Evolutionary conservation across 2,797 vertebrate species (phyloP).

Genomic region (Brachyalestes nurse): DNA sequence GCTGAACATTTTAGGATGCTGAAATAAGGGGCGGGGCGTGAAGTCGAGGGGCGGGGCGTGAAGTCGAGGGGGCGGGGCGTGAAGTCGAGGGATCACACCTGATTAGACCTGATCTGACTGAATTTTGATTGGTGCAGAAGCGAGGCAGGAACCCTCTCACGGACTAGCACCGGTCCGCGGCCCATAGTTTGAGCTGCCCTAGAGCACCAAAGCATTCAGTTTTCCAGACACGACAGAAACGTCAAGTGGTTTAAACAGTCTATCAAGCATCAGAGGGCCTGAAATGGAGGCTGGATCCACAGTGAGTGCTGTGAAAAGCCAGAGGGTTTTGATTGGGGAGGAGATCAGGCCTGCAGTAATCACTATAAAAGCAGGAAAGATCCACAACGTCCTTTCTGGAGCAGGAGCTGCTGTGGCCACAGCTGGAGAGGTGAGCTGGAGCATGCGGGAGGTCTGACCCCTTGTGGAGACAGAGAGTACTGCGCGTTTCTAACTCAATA

Average conservation of each 20-base stretch:
- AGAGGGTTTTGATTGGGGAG: conserved; percentile 73
- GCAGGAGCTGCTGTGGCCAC: conserved; percentile 35
- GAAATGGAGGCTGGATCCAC: conserved; percentile 75
- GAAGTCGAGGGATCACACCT: no score
- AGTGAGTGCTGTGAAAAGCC: conserved; percentile 75
- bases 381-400: conserved; percentile 70
- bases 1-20: no score
- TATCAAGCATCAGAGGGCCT: not conserved
- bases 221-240: not conserved
- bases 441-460: conserved; percentile 5
- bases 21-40: no score
- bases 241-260: conserved; percentile 24
- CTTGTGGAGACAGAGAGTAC: conserved; percentile 37
- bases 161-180: no score
- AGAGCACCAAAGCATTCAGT: conserved; percentile 14
- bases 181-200: no score
- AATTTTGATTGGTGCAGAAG: no score
- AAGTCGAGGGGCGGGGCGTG: no score
- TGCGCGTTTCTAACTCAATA: not conserved
- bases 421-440: conserved; percentile 68
- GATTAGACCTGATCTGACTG: no score
- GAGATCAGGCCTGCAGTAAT: conserved; percentile 75
- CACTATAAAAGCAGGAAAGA: conserved; percentile 77
- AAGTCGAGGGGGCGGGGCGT: no score
- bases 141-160: no score